A percentile compares a stretch with the other conserved stretches of the same genome.
Conservation (phyloP, 2,797 vertebrate species). For the Diglossa cyanea region DNA sequence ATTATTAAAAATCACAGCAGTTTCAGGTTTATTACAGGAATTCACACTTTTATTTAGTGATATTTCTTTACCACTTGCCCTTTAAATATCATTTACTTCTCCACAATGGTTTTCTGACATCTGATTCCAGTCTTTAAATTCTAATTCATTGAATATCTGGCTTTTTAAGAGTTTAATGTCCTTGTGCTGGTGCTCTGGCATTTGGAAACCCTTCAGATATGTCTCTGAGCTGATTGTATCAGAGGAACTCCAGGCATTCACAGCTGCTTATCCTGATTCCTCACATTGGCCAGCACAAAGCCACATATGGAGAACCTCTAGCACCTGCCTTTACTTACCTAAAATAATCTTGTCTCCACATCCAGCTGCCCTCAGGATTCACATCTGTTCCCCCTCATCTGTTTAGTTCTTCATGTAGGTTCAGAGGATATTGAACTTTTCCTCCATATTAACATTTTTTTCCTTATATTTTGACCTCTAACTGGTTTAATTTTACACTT, state of each 20-base stretch:
- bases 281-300: neutral
- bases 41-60: slow-evolving; percentile 11
- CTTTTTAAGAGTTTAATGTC: neutral
- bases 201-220: slow-evolving; percentile 13
- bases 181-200: slow-evolving; percentile 22
- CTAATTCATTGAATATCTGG: neutral
- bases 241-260: neutral
- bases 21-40: slow-evolving; percentile 29
- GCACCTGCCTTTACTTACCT: neutral
- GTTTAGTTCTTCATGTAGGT: neutral
- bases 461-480: neutral
- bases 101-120: neutral
- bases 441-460: neutral
- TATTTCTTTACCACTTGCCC: neutral
- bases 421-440: neutral
- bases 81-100: slow-evolving; percentile 44
- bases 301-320: fast-evolving
- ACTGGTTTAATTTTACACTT: neutral
- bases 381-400: neutral
- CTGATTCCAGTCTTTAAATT: slow-evolving; percentile 17
- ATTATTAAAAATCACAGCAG: neutral
- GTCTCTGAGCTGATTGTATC: neutral
- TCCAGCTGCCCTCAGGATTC: neutral
- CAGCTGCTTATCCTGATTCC: neutral
- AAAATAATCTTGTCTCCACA: neutral